phyloP scores from a whole-genome alignment of 53 echinoderm and acorn worm genomes.

The Glandiceps talaboti region DNA sequence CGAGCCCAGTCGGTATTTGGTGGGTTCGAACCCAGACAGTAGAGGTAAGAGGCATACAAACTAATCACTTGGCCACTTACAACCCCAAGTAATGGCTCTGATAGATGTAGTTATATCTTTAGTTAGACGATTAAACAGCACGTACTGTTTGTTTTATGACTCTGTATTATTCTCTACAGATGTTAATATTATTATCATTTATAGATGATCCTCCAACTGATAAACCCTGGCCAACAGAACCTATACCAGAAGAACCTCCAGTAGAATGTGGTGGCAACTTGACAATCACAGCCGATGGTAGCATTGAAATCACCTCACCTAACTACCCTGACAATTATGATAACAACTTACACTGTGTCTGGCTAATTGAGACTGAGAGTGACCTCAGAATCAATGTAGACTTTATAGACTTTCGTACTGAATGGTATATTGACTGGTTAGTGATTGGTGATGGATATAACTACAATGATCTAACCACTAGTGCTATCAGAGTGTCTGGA shows the following conservation, averaged over 20 bases:
- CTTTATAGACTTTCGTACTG: background rate
- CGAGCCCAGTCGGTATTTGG: too few species aligned
- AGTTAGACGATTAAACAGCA: too few species aligned
- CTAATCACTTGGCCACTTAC: too few species aligned
- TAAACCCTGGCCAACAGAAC: background rate
- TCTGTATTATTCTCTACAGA: too few species aligned
- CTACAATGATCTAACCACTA: conserved; percentile 23
- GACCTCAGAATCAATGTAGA: background rate
- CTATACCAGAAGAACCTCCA: background rate
- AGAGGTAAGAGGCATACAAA: too few species aligned
- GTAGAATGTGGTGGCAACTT: conserved; percentile 32
- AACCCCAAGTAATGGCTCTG: too few species aligned
- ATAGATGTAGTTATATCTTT: too few species aligned
- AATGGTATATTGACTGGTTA: conserved; percentile 33
- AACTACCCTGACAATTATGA: conserved; percentile 35
- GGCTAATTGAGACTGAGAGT: conserved; percentile 19
- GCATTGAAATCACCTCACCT: conserved; percentile 20
- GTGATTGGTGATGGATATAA: conserved; percentile 46
- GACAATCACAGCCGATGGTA: conserved; percentile 17
- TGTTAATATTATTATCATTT: too few species aligned
- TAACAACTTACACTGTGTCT: conserved; percentile 23
- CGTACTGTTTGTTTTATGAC: too few species aligned
- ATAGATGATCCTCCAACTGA: background rate
- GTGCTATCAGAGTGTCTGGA: conserved; percentile 27
- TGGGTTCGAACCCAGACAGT: too few species aligned